phyloP scores from a whole-genome alignment of 2,797 vertebrate genomes.

The Gadopsis marmoratus region DNA sequence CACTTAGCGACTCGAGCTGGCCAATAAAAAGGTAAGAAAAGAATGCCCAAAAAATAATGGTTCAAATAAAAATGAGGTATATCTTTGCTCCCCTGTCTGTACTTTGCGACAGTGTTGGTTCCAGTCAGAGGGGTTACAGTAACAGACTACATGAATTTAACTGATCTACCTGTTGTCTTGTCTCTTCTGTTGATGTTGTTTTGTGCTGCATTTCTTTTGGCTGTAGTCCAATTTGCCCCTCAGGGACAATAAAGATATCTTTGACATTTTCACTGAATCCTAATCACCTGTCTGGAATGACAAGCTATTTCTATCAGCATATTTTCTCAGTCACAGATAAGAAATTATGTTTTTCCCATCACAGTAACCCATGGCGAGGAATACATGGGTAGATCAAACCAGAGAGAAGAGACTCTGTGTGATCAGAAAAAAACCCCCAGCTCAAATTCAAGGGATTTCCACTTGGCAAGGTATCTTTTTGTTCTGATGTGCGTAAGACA shows the following conservation, averaged over 20 bases:
- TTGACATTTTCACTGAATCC: constrained; percentile 8
- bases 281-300: constrained; percentile 11
- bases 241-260: too few species aligned
- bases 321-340: constrained; percentile 10
- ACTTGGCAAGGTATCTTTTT: constrained; percentile 38
- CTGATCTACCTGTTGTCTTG: too few species aligned
- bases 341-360: background rate
- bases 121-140: background rate
- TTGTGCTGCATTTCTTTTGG: too few species aligned
- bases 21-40: too few species aligned
- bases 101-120: background rate
- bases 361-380: background rate
- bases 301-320: constrained; percentile 23
- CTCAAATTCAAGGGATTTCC: constrained; percentile 47
- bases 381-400: constrained; percentile 11
- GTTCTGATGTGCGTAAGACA: constrained; percentile 27
- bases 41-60: too few species aligned
- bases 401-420: constrained; percentile 29
- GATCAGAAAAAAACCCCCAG: constrained; percentile 29
- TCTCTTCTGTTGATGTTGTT: too few species aligned
- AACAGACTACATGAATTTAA: background rate
- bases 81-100: background rate
- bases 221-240: too few species aligned
- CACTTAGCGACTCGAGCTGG: background rate
- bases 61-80: too few species aligned